Evolutionary conservation across 1,140 invertebrate genomes (phyloP), one percentile per base, ranked within the genome.

Genomic region (Drosophila sucinea): DNA sequence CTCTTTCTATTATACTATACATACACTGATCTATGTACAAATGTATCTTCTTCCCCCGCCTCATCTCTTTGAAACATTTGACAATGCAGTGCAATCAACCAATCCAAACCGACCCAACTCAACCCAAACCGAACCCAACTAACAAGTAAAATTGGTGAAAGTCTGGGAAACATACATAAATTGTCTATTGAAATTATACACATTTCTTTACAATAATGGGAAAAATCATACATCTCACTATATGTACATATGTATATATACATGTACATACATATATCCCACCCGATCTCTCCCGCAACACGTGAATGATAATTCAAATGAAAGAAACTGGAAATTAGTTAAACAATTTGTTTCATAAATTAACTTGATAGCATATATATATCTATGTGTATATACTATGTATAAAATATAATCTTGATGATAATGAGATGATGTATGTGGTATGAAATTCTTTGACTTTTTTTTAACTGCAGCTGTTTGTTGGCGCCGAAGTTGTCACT

Each of bases 81-180:
- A 51, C 44, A 51, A 51, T 51, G 44, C 44, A 51, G 35, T 40
- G 33, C 54, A 61, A 33, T 29, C 51, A 30, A 38, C n/a, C 11
- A 32, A 63, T 54, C 32, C 25, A 44, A 41, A 38, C 29, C 5
- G 11, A 35, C 3, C 4, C 29, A 60, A 27, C n/a, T 29, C 33
- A 30, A 51, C 2, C 6, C 29, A 10, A 47, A 11, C 1, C 3
- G 35, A 51, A 41, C 29, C 30, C 25, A 17, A 47, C 25, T 56
- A 69, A 51, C 44, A 51, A 51, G 44, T 51, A 51, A 51, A 51
- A 51, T 51, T 51, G 82, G 81, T 79, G 81, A 85, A 85, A 85
- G 81, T 86, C 70, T 71, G 73, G 68, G 67, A 79, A 73, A 58
- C 72, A 61, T 68, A 64, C 76, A 81, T 64, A 82, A 73, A 82